Evolutionary conservation across 2,113 vertebrate genomes (phyloP).

Genomic region (Arenaria interpres): DNA sequence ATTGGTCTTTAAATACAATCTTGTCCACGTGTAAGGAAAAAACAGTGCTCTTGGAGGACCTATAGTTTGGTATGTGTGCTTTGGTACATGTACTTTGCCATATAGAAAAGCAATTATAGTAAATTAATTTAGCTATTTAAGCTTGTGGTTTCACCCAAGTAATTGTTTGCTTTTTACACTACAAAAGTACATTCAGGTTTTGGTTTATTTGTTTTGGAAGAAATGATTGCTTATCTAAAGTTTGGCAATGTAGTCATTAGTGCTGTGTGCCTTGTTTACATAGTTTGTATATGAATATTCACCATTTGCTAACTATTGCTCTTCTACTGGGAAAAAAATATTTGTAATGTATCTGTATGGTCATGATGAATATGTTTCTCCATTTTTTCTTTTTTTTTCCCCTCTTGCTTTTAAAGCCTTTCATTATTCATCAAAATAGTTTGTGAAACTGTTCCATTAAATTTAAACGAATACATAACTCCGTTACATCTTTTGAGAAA

Average conservation of each 20-base stretch:
- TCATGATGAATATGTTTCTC: not conserved
- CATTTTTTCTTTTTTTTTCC: not conserved
- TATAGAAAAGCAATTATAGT: not conserved
- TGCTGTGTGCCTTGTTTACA: not conserved
- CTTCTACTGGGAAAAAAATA: not conserved
- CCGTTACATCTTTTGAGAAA: not conserved
- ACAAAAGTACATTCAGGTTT: not conserved
- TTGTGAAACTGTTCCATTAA: not conserved
- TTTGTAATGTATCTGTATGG: not conserved
- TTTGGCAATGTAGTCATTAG: not conserved
- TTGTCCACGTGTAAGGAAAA: not conserved
- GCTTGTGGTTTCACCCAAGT: not conserved
- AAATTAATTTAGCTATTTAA: not conserved
- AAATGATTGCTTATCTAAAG: not conserved
- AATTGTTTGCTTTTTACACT: not conserved
- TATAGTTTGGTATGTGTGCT: not conserved
- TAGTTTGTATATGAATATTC: not conserved
- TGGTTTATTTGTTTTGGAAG: not conserved
- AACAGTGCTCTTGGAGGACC: not conserved
- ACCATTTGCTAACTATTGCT: not conserved
- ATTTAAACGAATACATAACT: not conserved
- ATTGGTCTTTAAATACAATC: not conserved
- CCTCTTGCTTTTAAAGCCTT: not conserved
- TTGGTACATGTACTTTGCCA: not conserved
- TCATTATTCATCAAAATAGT: not conserved